Percentiles rank a stretch among this genome's conserved stretches.
These are phyloP conservation scores for Psilopsiagon aurifrons DNA, from an alignment of 2,113 vertebrate genomes.

Conservation along the genomic window DNA sequence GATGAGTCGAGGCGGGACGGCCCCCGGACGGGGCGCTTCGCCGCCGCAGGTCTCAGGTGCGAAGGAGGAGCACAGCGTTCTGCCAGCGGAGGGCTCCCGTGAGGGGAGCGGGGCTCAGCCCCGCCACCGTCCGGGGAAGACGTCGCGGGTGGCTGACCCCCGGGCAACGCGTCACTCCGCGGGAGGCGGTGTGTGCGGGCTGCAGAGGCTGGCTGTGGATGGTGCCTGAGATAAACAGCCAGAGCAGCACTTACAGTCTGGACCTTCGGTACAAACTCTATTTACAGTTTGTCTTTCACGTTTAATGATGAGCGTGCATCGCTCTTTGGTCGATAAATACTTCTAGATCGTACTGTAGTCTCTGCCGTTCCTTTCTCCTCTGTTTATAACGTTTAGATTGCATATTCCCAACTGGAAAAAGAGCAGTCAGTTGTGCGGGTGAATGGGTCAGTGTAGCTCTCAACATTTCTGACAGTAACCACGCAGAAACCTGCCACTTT, in stretches of 20 bases:
- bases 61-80: neutral
- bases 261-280: too few species aligned
- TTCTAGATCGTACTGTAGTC: accelerated
- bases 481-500: neutral
- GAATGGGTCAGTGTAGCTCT: neutral
- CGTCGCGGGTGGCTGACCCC: neutral
- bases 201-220: accelerated
- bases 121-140: neutral
- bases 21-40: accelerated
- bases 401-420: neutral
- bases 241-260: accelerated
- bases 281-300: neutral
- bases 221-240: neutral
- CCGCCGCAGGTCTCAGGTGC: neutral
- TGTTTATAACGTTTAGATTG: neutral
- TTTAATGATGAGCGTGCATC: too few species aligned
- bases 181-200: accelerated
- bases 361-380: neutral
- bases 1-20: neutral
- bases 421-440: neutral
- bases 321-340: neutral
- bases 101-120: neutral
- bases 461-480: neutral
- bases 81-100: neutral
- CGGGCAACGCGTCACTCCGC: neutral